These are phyloP conservation scores for Eurytoma californica DNA, from an alignment of 2,888 invertebrate species.

Conservation along the genomic window DNA sequence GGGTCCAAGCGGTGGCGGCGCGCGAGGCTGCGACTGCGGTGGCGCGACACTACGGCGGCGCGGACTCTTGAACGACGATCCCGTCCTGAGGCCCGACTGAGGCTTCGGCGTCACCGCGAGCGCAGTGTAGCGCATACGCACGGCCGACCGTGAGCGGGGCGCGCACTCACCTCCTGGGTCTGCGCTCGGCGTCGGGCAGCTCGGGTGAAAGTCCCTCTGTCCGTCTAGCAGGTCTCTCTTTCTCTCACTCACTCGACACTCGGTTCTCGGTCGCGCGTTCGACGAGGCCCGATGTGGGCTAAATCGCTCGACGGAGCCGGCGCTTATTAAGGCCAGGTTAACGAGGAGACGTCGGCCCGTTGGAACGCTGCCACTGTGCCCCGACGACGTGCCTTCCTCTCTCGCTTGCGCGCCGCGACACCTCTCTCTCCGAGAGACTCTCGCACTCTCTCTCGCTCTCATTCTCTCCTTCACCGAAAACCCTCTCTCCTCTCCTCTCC, in stretches of 20 bases:
- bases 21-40: conserved; percentile 7
- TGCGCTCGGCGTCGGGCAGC: neutral
- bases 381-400: conserved; percentile 14
- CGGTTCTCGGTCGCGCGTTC: too few relatives aligned
- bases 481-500: conserved; percentile 32
- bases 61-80: conserved; percentile 18
- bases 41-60: conserved; percentile 26
- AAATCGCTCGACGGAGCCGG: conserved; percentile 21
- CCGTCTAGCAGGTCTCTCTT: neutral
- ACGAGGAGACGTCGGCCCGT: conserved; percentile 4
- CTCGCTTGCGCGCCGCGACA: neutral
- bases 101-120: neutral
- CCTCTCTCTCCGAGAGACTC: conserved; percentile 24
- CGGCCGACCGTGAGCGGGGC: neutral
- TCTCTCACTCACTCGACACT: conserved; percentile 25
- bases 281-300: conserved; percentile 42
- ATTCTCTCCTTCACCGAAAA: conserved; percentile 33
- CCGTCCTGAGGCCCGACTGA: conserved; percentile 23
- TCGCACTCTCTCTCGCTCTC: conserved; percentile 46
- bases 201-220: conserved; percentile 9
- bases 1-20: neutral
- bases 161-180: neutral
- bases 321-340: conserved; percentile 46
- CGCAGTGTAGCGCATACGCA: neutral
- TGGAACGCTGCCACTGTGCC: conserved; percentile 25